Conservation (phyloP, 1,140 invertebrate species). For the Ceratosolen fusciceps region DNA sequence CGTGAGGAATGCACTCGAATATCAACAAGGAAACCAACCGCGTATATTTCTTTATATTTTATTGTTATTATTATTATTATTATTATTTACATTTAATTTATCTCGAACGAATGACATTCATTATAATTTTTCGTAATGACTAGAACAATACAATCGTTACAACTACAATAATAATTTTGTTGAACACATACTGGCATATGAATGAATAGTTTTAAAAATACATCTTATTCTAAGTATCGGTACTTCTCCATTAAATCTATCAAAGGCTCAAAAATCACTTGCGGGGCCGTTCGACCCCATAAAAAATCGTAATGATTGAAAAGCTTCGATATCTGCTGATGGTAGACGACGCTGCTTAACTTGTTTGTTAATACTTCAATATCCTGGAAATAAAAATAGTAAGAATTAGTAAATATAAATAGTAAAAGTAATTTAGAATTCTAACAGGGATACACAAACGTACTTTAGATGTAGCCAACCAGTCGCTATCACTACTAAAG, state of each 20-base stretch:
- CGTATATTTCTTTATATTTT: not conserved
- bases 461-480: constrained; percentile 70
- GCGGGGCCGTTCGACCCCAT: constrained; percentile 63
- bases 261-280: constrained; percentile 61
- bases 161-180: constrained; percentile 24
- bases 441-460: not conserved
- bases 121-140: constrained; percentile 30
- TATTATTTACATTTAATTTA: too few species aligned
- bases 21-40: not conserved
- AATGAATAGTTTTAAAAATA: not conserved
- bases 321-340: constrained; percentile 58
- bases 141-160: constrained; percentile 43
- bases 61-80: too few species aligned
- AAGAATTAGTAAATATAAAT: too few species aligned
- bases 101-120: not conserved
- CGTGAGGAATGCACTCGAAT: too few species aligned
- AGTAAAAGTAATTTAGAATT: too few species aligned
- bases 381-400: constrained; percentile 59
- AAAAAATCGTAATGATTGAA: constrained; percentile 73
- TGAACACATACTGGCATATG: constrained; percentile 35
- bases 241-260: constrained; percentile 60
- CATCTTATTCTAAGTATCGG: constrained; percentile 49
- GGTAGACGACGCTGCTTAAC: constrained; percentile 62
- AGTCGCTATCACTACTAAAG: constrained; percentile 78
- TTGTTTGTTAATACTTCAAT: constrained; percentile 59